phyloP scores from a whole-genome alignment of 2,113 vertebrate genomes.

The Nibea albiflora region DNA sequence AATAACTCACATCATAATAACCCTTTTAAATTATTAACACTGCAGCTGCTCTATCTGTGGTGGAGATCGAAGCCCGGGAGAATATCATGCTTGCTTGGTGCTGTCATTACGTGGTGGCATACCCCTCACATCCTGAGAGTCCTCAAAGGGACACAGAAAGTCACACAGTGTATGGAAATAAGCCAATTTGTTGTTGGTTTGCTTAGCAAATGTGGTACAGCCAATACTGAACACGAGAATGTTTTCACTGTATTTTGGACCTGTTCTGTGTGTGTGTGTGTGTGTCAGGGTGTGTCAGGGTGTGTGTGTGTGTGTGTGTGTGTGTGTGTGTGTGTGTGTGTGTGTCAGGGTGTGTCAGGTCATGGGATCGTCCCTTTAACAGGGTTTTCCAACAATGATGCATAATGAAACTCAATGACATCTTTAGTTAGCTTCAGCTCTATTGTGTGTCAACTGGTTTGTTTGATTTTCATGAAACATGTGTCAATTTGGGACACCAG shows the following conservation, averaged over 20 bases:
- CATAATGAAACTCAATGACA: too few relatives aligned
- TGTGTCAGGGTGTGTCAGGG: too few relatives aligned
- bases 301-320: too few relatives aligned
- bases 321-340: too few relatives aligned
- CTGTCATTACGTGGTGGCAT: not conserved
- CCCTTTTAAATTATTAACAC: not conserved
- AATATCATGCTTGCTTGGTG: not conserved
- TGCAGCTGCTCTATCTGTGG: not conserved
- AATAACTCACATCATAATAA: not conserved
- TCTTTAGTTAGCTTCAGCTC: too few relatives aligned
- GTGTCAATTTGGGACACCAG: too few relatives aligned
- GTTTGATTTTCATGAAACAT: too few relatives aligned
- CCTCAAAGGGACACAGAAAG: not conserved
- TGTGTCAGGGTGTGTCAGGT: too few relatives aligned
- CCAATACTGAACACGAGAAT: not conserved
- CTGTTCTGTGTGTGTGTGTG: too few relatives aligned
- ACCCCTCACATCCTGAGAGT: not conserved
- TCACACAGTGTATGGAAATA: not conserved
- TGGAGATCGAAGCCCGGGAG: not conserved
- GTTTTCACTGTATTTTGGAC: not conserved
- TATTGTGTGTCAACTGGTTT: too few relatives aligned
- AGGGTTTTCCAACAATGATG: too few relatives aligned
- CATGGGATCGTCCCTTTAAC: too few relatives aligned
- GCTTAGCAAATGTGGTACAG: not conserved
- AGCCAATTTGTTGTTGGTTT: not conserved